Percentiles rank a stretch among this genome's conserved stretches.
phyloP scores from a whole-genome alignment of 2,113 vertebrate species.

The Daubentonia madagascariensis region DNA sequence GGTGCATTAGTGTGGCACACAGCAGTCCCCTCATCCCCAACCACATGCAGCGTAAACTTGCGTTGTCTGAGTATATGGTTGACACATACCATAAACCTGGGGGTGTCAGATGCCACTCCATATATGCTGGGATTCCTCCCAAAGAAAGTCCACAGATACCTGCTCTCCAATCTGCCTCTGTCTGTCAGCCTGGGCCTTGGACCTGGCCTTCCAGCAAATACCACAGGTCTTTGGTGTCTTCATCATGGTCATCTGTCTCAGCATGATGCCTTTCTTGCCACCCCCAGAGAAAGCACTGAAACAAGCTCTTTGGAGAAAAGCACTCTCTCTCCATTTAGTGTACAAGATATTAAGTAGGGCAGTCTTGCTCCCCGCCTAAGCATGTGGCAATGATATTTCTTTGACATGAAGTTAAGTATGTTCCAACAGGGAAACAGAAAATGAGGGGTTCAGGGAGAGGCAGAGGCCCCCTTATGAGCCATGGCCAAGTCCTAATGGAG shows the following conservation, averaged over 20 bases:
- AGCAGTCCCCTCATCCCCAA: not conserved
- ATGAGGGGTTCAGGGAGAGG: not conserved
- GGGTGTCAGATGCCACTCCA: not conserved
- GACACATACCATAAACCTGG: conserved; percentile 20
- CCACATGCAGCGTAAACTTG: not conserved
- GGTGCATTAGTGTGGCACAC: not conserved
- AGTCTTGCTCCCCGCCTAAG: not conserved
- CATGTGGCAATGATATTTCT: not conserved
- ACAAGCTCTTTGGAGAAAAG: not conserved
- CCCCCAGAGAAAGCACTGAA: not conserved
- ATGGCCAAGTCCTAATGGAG: not conserved
- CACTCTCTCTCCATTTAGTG: not conserved
- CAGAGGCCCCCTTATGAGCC: not conserved
- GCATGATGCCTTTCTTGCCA: not conserved
- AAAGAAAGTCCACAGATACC: not conserved
- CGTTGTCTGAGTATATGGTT: not conserved
- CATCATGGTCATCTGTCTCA: not conserved
- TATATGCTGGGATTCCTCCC: not conserved
- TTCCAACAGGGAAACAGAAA: not conserved
- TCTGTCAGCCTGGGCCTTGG: not conserved
- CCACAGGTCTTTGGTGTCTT: not conserved
- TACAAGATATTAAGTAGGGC: conserved; percentile 5
- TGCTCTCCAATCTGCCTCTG: not conserved
- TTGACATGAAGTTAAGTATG: not conserved
- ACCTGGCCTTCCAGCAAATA: not conserved